A percentile compares a stretch with the other conserved stretches of the same genome.
phyloP scores from a whole-genome alignment of 2,888 invertebrate species.

The Pardosa pseudoannulata region DNA sequence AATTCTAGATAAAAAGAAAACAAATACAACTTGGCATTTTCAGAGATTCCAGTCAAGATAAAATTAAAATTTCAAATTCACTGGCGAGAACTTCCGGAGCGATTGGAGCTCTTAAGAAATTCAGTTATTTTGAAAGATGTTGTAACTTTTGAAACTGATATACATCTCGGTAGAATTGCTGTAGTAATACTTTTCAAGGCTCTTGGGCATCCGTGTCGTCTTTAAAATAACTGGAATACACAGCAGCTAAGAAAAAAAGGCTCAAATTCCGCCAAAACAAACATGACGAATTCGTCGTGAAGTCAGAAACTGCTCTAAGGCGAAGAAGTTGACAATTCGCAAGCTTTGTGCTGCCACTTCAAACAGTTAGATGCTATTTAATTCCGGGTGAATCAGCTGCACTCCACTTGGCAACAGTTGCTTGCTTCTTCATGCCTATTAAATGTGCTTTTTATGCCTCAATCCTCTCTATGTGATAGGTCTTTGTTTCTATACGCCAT shows the following conservation, averaged over 20 bases:
- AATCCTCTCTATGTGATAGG: no score
- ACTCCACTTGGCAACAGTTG: conserved; percentile 30
- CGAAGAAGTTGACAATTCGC: conserved; percentile 30
- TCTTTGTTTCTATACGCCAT: background rate
- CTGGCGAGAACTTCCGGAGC: no score
- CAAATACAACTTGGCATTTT: no score
- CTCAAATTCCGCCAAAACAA: conserved; percentile 48
- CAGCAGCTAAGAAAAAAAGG: conserved; percentile 5
- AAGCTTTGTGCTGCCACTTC: conserved; percentile 40
- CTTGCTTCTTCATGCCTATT: conserved; percentile 20
- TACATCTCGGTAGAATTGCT: background rate
- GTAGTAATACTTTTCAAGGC: background rate
- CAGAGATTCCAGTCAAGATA: no score
- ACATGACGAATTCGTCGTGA: conserved; percentile 35
- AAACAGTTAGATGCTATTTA: conserved; percentile 39
- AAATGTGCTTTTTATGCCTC: conserved; percentile 21
- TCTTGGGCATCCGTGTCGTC: background rate
- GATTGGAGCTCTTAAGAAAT: no score
- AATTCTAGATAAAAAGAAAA: no score
- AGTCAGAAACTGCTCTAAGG: conserved; percentile 26
- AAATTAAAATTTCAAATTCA: no score
- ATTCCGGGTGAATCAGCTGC: conserved; percentile 45
- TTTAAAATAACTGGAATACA: conserved; percentile 18
- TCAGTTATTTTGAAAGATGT: no score
- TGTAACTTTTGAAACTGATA: no score